Conservation (phyloP, 2,888 invertebrate genomes). For the Sinhomidia bicolor region DNA sequence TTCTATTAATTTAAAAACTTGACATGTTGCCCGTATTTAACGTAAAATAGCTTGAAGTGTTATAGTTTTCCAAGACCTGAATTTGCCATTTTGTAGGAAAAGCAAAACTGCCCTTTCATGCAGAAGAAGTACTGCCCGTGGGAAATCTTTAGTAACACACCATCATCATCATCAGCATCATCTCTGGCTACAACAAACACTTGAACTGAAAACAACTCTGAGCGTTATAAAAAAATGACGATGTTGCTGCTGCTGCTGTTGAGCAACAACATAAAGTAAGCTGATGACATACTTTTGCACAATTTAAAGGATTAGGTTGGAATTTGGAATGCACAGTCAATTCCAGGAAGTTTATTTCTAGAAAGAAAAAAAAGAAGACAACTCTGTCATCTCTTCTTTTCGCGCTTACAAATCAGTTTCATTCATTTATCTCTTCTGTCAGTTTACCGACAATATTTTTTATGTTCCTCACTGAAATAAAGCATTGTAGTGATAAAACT, state of each 20-base stretch:
- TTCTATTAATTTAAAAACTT: no score
- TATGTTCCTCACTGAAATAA: no score
- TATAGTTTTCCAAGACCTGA: no score
- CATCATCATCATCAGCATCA: not conserved
- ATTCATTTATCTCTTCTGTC: not conserved
- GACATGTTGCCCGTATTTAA: no score
- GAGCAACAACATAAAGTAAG: no score
- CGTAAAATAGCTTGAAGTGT: no score
- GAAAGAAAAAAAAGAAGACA: not conserved
- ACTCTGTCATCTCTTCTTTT: not conserved
- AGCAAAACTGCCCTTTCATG: not conserved
- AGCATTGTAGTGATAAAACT: no score
- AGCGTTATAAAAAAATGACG: no score
- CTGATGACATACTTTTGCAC: constrained; percentile 27
- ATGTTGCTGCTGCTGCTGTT: no score
- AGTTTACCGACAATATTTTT: no score
- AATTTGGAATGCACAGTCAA: not conserved
- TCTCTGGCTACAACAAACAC: not conserved
- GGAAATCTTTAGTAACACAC: not conserved
- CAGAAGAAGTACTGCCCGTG: not conserved
- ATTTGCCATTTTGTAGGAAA: not conserved
- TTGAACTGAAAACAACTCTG: no score
- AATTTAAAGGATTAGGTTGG: not conserved
- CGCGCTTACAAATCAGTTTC: not conserved
- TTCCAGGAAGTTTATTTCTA: constrained; percentile 15